Percentiles rank a stretch among this genome's conserved stretches.
Evolutionary conservation across 2,113 vertebrate species (phyloP).

Genomic region (Pangasianodon hypophthalmus): DNA sequence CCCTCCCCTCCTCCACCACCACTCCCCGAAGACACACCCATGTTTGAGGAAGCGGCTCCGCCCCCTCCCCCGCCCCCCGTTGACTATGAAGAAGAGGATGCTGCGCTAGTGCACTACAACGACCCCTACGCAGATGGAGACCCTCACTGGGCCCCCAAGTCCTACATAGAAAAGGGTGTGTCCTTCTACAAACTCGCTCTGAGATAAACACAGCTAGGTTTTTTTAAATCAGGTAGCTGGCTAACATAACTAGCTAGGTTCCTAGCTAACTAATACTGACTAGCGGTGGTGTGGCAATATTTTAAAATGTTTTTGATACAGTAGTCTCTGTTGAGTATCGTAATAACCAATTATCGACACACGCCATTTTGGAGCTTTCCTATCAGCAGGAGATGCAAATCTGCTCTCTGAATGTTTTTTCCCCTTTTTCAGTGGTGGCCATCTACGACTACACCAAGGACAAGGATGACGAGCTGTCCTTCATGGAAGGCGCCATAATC

Average conservation of each 20-base stretch:
- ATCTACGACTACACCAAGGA: slow-evolving; percentile 98
- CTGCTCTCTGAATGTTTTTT: background rate
- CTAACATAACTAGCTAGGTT: background rate
- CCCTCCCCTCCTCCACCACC: slow-evolving; percentile 93
- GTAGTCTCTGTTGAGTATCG: background rate
- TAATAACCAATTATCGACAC: background rate
- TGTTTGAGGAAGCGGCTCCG: slow-evolving; percentile 93
- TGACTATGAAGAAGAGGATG: slow-evolving; percentile 95
- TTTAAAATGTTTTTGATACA: background rate
- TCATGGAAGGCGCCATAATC: slow-evolving; percentile 98
- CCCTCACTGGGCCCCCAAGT: slow-evolving; percentile 95
- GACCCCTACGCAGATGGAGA: slow-evolving; percentile 97
- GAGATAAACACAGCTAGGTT: background rate
- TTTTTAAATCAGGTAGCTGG: background rate
- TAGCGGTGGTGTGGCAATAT: background rate
- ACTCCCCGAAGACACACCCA: slow-evolving; percentile 89
- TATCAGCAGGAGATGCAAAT: background rate
- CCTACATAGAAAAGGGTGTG: slow-evolving; percentile 93
- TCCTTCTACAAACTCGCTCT: background rate
- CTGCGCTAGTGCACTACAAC: slow-evolving; percentile 90
- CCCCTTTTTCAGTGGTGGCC: slow-evolving; percentile 84
- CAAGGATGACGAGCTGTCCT: slow-evolving; percentile 98
- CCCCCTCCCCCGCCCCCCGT: slow-evolving; percentile 93
- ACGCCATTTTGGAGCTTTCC: background rate
- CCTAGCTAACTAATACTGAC: background rate